Conservation (phyloP, 2,888 invertebrate species). For the Mimachlamys varia region DNA sequence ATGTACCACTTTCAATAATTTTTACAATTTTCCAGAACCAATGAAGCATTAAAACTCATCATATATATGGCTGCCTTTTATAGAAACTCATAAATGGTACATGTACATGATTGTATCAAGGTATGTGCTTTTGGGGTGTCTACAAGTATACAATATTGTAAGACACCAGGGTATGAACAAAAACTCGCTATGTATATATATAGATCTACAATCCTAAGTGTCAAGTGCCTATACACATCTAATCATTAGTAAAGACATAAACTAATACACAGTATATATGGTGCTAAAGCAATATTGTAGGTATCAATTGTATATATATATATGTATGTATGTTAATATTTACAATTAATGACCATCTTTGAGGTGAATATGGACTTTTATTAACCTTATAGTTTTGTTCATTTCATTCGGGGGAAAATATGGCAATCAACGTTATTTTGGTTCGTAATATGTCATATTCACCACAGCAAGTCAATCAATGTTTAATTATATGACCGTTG, state of each 20-base stretch:
- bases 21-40: neutral
- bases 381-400: too few relatives aligned
- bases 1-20: neutral
- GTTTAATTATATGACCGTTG: slow-evolving; percentile 1
- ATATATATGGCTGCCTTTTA: neutral
- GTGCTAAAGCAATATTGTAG: slow-evolving; percentile 14
- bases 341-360: neutral
- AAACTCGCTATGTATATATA: slow-evolving; percentile 23
- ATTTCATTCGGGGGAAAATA: neutral
- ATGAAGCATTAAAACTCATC: neutral
- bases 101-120: neutral
- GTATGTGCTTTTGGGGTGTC: slow-evolving; percentile 7
- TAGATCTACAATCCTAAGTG: slow-evolving; percentile 1
- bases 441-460: neutral
- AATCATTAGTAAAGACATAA: slow-evolving; percentile 28
- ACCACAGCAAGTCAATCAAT: neutral
- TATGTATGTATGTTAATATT: neutral
- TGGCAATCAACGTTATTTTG: neutral
- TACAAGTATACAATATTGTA: slow-evolving; percentile 20
- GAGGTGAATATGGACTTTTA: neutral
- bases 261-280: slow-evolving; percentile 23
- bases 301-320: slow-evolving; percentile 1
- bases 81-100: neutral
- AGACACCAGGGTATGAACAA: neutral
- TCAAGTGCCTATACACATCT: neutral